Evolutionary conservation across 2,888 invertebrate species (phyloP), one percentile per base, ranked within the genome.

Genomic region (Scaptomyza tumidula): DNA sequence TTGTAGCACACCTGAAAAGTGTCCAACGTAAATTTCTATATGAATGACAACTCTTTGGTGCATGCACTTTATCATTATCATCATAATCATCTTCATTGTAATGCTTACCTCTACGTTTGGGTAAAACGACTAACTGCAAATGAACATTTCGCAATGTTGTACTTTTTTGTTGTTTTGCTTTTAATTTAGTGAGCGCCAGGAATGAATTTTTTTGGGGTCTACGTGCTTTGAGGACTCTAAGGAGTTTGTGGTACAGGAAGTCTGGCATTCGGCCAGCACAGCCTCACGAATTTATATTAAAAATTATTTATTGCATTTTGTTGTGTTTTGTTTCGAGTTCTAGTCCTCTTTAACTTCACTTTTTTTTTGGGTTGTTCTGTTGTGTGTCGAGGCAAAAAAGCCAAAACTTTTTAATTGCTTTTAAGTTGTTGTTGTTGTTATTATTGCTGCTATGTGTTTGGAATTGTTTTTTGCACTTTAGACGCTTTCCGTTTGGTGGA

Each of bases 251-350:
- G 19, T 29, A 37, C n/a, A 33, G 43, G 35, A 41, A 64, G 50
- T 55, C 58, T 73, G 84, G 61, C 67, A 65, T 54, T 66, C 66
- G 71, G 66, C 69, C 71, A 72, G 72, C 66, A 72, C 58, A 71
- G 57, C 80, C 80, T 86, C 81, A 89, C 89, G 85, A 89, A 89
- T 87, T 85, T 85, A 89, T 89, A 85, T 85, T 85, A 85, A 85
- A 85, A 85, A 85, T 85, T 85, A 85, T 85, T 89, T 85, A 85
- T 85, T 89, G 87, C 89, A 84, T 81, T 81, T 77, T 72, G 62
- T 77, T 72, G 62, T 60, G 59, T 56, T 66, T 66, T 61, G 48
- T 54, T 54, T 37, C 61, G 46, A 53, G 59, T 61, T 56, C 13
- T 41, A 35, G 71, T 61, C 31, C 54, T 37, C 29, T 41, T 27